Evolutionary conservation across 2,113 vertebrate genomes (phyloP), one percentile per base, ranked within the genome.

Genomic region (Oceanodroma tethys): DNA sequence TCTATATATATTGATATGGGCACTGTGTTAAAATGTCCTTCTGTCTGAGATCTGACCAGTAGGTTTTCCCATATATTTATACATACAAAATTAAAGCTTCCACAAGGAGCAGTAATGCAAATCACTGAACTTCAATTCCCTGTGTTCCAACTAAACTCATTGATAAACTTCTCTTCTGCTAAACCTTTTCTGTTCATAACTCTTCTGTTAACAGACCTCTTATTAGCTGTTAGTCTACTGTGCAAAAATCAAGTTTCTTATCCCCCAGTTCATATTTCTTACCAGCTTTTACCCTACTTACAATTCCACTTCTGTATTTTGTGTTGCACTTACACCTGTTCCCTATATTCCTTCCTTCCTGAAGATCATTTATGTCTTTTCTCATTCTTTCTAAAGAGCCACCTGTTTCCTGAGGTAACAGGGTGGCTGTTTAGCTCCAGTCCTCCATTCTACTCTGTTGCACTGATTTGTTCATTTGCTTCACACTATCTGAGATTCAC

Each of bases 381-480:
- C 60, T 85, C 20, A 26, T 83, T 73, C 66, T 76, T 92, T 88
- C 79, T 88, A 83, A 96, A 93, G 45, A 97, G 48, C 23, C 79
- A 92, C 88, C 78, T 87, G 78, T 53, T 91, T 85, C 53, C 56
- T 82, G 70, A 90, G 43, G 95, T 82, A 74, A 76, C 5, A 2
- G 15, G 29, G 25, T 72, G 30, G 36, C 22, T 81, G 22, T 89
- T 93, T 94, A 30, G 19, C 73, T 68, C 26, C 38, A 47, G 30
- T 74, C 47, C 52, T 93, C 30, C 30, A 23, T 82, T 95, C 58
- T 91, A 9, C 17, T 83, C 43, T 82, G 20, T 84, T 84, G 56
- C 34, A 30, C 18, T 43, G 66, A 85, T 75, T 65, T 83, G 12
- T 55, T 90, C 48, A 65, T 92, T 90, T 88, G 25, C 40, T 81